These are phyloP conservation scores for Drosophila tsacasi DNA, from an alignment of 1,140 invertebrate species.

Conservation along the genomic window DNA sequence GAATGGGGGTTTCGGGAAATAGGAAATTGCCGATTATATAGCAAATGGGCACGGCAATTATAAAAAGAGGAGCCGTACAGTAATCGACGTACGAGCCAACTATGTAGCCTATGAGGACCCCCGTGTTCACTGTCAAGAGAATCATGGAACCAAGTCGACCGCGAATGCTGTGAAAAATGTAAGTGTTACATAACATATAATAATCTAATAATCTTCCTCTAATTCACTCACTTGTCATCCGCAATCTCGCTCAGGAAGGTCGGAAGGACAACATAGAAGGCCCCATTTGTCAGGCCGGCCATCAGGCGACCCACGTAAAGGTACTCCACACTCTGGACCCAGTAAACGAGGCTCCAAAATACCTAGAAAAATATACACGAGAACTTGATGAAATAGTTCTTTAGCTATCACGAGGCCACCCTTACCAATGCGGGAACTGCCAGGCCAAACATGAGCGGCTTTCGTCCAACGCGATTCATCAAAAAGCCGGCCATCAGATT, in stretches of 20 bases:
- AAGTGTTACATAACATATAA: not conserved
- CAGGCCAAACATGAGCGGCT: slow-evolving; percentile 52
- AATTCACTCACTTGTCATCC: slow-evolving; percentile 58
- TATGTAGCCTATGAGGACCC: slow-evolving; percentile 91
- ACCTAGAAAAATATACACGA: slow-evolving; percentile 11
- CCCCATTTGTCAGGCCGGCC: slow-evolving; percentile 76
- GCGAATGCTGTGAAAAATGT: slow-evolving; percentile 86
- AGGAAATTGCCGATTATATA: slow-evolving; percentile 89
- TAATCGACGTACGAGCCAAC: slow-evolving; percentile 89
- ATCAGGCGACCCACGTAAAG: slow-evolving; percentile 82
- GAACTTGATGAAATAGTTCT: not conserved
- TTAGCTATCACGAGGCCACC: rapidly evolving
- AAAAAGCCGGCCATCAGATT: slow-evolving; percentile 55
- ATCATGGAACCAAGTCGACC: slow-evolving; percentile 93
- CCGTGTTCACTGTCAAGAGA: slow-evolving; percentile 92
- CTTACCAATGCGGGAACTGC: slow-evolving; percentile 55
- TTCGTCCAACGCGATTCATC: slow-evolving; percentile 65
- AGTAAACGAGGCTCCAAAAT: slow-evolving; percentile 63
- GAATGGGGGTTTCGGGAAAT: slow-evolving; percentile 93
- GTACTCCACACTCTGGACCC: slow-evolving; percentile 56
- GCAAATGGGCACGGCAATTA: slow-evolving; percentile 88
- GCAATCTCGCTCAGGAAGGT: slow-evolving; percentile 72
- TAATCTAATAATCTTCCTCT: no score
- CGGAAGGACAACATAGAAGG: slow-evolving; percentile 61
- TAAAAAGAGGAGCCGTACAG: slow-evolving; percentile 88